A percentile compares a stretch with the other conserved stretches of the same genome.
These are phyloP conservation scores for Morus bassanus DNA, from an alignment of 2,797 vertebrate genomes.

Conservation along the genomic window DNA sequence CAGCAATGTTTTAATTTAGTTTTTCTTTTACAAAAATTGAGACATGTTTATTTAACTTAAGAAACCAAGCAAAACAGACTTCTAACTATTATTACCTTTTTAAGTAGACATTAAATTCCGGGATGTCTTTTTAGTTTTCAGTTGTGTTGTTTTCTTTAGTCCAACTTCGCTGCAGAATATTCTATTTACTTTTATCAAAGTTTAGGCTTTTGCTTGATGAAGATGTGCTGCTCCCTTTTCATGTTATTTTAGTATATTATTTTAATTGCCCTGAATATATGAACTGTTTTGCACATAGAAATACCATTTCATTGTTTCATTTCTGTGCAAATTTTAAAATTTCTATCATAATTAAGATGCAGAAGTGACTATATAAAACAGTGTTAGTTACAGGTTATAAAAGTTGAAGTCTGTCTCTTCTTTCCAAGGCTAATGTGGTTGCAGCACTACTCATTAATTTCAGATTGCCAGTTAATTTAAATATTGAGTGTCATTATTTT, in stretches of 20 bases:
- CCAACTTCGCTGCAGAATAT: constrained; percentile 1
- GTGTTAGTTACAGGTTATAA: constrained; percentile 6
- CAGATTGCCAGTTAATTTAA: background rate
- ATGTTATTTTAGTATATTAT: constrained; percentile 56
- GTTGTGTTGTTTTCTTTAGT: background rate
- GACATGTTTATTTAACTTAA: background rate
- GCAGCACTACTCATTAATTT: constrained; percentile 20
- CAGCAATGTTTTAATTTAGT: background rate
- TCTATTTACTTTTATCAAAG: constrained; percentile 7
- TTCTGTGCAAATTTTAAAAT: background rate
- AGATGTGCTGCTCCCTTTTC: constrained; percentile 21
- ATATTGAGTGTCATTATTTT: background rate
- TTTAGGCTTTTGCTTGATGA: constrained; percentile 2
- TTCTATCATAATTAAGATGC: background rate
- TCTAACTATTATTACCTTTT: background rate
- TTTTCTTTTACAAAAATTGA: background rate
- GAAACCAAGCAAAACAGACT: background rate
- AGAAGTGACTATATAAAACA: constrained; percentile 43
- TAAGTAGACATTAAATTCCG: background rate
- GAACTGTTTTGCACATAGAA: constrained; percentile 45
- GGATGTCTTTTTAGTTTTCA: constrained; percentile 15
- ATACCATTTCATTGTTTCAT: constrained; percentile 45
- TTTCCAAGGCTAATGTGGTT: constrained; percentile 14
- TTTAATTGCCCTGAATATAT: constrained; percentile 67
- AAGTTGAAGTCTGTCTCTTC: background rate